Evolutionary conservation across 2,888 invertebrate genomes (phyloP).

Genomic region (Hymenopus coronatus): DNA sequence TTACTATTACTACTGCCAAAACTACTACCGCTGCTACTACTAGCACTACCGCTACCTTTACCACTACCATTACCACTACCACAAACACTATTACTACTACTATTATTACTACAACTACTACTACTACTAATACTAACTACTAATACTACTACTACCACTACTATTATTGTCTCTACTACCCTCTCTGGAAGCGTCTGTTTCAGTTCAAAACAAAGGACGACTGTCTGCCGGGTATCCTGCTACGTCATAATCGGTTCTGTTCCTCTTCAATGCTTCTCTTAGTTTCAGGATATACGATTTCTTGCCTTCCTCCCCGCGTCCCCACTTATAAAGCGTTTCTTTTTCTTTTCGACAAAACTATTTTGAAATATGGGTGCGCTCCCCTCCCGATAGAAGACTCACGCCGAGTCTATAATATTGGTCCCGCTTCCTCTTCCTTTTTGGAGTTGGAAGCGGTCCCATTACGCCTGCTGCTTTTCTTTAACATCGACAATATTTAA

Average conservation of each 20-base stretch:
- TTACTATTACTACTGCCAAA: too few relatives aligned
- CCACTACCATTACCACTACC: too few relatives aligned
- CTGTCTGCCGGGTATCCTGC: background rate
- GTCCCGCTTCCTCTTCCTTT: background rate
- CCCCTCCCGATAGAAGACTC: background rate
- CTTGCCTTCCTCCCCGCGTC: background rate
- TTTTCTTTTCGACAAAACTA: background rate
- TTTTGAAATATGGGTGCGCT: background rate
- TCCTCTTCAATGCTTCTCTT: background rate
- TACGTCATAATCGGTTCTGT: conserved; percentile 1
- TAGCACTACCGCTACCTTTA: too few relatives aligned
- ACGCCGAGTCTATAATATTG: background rate
- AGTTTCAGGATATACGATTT: background rate
- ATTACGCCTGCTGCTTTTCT: background rate
- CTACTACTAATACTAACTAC: too few relatives aligned
- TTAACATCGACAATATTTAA: background rate
- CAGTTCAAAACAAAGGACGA: background rate
- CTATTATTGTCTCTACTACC: background rate
- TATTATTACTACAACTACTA: too few relatives aligned
- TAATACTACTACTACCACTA: too few relatives aligned
- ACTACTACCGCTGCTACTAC: too few relatives aligned
- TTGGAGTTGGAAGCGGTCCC: background rate
- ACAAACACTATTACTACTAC: too few relatives aligned
- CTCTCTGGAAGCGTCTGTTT: too few relatives aligned
- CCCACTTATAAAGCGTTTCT: background rate